Conservation (phyloP, 2,888 invertebrate species). For the Rhogogaster chlorosoma region DNA sequence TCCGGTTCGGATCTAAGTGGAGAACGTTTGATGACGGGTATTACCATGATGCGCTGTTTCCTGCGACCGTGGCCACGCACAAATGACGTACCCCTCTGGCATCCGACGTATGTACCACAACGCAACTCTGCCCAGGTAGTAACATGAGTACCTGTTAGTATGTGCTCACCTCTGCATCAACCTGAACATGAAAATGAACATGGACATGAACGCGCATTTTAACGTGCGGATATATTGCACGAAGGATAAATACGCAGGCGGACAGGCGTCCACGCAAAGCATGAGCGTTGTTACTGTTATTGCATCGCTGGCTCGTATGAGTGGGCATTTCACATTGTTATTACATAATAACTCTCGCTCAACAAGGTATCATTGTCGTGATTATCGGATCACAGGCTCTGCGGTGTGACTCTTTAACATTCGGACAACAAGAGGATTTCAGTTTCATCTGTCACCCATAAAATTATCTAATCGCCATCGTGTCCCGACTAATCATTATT, state of each 20-base stretch:
- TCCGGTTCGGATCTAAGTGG: slow-evolving; percentile 73
- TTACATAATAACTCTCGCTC: slow-evolving; percentile 38
- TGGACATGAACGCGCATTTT: background rate
- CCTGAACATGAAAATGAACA: too few relatives aligned
- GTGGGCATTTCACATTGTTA: slow-evolving; percentile 28
- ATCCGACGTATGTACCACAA: background rate
- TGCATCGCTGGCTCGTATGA: slow-evolving; percentile 31
- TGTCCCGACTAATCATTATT: background rate
- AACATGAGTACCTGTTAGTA: background rate
- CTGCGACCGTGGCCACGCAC: slow-evolving; percentile 73
- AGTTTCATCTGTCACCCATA: slow-evolving; percentile 34
- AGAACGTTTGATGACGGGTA: slow-evolving; percentile 76
- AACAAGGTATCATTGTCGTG: slow-evolving; percentile 40
- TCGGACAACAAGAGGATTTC: background rate
- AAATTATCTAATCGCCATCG: slow-evolving; percentile 20
- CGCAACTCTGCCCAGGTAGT: background rate
- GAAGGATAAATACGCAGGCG: background rate
- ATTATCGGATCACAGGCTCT: slow-evolving; percentile 36
- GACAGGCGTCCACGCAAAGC: background rate
- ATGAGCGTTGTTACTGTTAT: slow-evolving; percentile 27
- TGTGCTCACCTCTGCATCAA: background rate
- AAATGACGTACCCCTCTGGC: slow-evolving; percentile 43
- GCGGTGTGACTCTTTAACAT: slow-evolving; percentile 32
- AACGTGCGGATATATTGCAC: background rate
- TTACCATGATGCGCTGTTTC: slow-evolving; percentile 77